Percentiles rank a stretch among this genome's conserved stretches.
phyloP scores from a whole-genome alignment of 1,140 invertebrate genomes.

The Apis laboriosa region DNA sequence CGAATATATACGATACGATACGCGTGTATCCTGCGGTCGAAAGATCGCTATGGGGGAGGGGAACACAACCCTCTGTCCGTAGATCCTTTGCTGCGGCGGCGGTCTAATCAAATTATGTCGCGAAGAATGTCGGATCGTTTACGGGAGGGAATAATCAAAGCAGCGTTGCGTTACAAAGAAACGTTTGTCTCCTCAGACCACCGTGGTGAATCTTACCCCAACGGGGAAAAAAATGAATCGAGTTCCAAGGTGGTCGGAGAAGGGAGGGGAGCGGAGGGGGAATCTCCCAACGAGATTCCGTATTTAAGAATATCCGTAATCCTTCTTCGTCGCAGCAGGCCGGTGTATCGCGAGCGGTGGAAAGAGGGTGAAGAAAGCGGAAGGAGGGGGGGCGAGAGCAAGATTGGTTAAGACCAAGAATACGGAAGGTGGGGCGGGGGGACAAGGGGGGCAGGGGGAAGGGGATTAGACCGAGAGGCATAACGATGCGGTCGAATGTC shows the following conservation, averaged over 20 bases:
- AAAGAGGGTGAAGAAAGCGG: slow-evolving; percentile 22
- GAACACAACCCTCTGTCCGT: neutral
- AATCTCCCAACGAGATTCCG: slow-evolving; percentile 59
- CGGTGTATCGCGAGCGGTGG: slow-evolving; percentile 58
- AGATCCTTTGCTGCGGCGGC: neutral
- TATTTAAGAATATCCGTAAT: slow-evolving; percentile 73
- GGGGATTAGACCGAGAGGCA: slow-evolving; percentile 75
- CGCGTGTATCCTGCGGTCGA: no score
- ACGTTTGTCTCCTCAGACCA: neutral
- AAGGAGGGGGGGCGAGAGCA: neutral
- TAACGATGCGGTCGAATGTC: slow-evolving; percentile 80
- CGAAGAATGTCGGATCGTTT: slow-evolving; percentile 29
- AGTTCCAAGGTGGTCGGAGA: slow-evolving; percentile 17
- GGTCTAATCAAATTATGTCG: slow-evolving; percentile 14
- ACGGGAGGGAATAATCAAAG: slow-evolving; percentile 32
- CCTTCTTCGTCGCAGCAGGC: slow-evolving; percentile 63
- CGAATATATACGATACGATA: no score
- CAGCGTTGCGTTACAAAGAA: slow-evolving; percentile 8
- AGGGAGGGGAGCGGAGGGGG: neutral
- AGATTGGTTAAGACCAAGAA: slow-evolving; percentile 66
- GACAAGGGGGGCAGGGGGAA: slow-evolving; percentile 16
- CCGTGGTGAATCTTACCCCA: slow-evolving; percentile 24
- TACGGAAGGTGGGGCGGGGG: slow-evolving; percentile 52
- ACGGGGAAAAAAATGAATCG: slow-evolving; percentile 45
- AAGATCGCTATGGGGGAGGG: no score